Evolutionary conservation across 2,797 vertebrate genomes (phyloP).

Genomic region (Falco biarmicus): DNA sequence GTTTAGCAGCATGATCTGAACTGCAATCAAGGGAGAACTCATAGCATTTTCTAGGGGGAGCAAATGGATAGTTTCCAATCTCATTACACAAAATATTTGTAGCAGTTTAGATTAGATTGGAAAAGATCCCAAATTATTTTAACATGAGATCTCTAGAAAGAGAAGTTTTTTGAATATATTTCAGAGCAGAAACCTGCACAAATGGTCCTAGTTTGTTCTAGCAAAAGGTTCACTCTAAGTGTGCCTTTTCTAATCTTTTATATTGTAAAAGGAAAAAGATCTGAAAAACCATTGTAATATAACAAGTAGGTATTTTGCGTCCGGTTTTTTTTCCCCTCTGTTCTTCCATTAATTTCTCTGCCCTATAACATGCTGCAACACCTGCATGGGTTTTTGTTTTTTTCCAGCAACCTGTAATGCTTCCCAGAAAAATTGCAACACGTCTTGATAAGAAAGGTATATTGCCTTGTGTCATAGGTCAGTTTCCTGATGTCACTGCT

Average conservation of each 20-base stretch:
- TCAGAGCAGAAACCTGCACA: neutral
- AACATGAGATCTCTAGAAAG: neutral
- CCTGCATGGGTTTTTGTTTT: neutral
- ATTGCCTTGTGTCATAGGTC: neutral
- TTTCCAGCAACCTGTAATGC: neutral
- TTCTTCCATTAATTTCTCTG: neutral
- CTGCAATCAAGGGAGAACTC: constrained; percentile 53
- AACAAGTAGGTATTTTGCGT: neutral
- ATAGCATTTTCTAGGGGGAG: constrained; percentile 37
- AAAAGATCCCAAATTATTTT: constrained; percentile 49
- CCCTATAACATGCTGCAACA: neutral
- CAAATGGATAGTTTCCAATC: constrained; percentile 52
- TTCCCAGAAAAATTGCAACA: neutral
- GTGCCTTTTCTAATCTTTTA: neutral
- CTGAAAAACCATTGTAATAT: neutral
- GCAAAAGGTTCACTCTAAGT: neutral
- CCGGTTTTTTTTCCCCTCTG: neutral
- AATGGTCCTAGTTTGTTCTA: neutral
- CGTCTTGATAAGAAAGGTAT: neutral
- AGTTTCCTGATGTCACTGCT: neutral
- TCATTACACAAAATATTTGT: constrained; percentile 61
- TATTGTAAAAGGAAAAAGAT: neutral
- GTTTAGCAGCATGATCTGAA: constrained; percentile 57
- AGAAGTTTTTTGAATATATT: neutral
- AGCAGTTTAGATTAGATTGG: constrained; percentile 43